Evolutionary conservation across 1,140 invertebrate species (phyloP).

Genomic region (Bombus waltoni): DNA sequence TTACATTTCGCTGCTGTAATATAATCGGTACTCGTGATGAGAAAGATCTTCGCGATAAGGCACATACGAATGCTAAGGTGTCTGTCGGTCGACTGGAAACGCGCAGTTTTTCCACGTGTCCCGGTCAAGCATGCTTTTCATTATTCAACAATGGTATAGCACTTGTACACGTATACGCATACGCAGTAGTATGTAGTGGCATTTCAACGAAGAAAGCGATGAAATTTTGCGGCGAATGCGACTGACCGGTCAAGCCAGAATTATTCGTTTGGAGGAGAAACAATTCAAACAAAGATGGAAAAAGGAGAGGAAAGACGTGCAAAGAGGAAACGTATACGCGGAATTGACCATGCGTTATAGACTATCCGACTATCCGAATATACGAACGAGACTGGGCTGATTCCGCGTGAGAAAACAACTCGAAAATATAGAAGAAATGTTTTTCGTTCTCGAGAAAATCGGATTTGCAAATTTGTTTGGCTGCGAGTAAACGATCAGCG

Average conservation of each 20-base stretch:
- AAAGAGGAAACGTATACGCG: no score
- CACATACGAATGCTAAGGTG: constrained; percentile 55
- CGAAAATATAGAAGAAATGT: no score
- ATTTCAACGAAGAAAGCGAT: constrained; percentile 10
- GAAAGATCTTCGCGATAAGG: not conserved
- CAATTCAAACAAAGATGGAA: no score
- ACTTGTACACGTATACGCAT: not conserved
- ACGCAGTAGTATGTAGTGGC: not conserved
- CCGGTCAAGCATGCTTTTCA: constrained; percentile 59
- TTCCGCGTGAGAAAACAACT: no score
- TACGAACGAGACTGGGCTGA: no score
- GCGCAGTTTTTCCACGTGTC: constrained; percentile 70
- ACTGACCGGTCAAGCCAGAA: not conserved
- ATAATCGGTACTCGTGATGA: not conserved
- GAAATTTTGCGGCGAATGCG: constrained; percentile 3
- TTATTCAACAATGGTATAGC: constrained; percentile 71
- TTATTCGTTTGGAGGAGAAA: not conserved
- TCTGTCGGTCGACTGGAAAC: constrained; percentile 67
- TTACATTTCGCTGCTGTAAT: not conserved
- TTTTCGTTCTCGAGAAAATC: no score
- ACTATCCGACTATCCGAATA: no score
- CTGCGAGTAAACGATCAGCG: no score
- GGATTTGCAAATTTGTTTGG: no score
- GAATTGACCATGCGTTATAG: no score
- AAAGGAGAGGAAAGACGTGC: not conserved